Evolutionary conservation across 2,888 invertebrate species (phyloP).

Genomic region (Dione juno): DNA sequence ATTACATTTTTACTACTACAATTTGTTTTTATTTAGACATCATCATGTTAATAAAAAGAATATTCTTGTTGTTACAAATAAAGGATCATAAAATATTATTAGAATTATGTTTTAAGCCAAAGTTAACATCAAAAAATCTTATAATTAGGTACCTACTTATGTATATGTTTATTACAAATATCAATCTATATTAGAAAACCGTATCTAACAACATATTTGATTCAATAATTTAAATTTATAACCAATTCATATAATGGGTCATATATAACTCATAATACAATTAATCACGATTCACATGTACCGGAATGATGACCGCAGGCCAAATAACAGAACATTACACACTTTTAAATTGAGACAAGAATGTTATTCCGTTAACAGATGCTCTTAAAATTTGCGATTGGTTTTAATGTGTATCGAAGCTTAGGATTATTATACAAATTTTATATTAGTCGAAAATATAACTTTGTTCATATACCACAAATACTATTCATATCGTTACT

Average conservation of each 20-base stretch:
- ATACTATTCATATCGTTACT: too few species aligned
- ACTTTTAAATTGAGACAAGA: slow-evolving; percentile 41
- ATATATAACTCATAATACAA: neutral
- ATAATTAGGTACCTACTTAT: neutral
- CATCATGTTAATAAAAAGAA: too few species aligned
- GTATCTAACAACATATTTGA: neutral
- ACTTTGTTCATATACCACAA: too few species aligned
- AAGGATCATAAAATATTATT: too few species aligned
- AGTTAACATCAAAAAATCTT: neutral
- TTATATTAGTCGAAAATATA: too few species aligned
- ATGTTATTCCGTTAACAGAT: slow-evolving; percentile 42
- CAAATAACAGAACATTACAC: slow-evolving; percentile 40
- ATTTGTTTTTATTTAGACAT: too few species aligned
- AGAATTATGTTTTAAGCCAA: too few species aligned
- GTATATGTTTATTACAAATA: neutral
- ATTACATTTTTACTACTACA: too few species aligned
- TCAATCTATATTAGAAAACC: neutral
- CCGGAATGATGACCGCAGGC: slow-evolving; percentile 40
- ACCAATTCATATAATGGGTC: slow-evolving; percentile 9
- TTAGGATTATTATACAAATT: neutral
- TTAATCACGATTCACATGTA: slow-evolving; percentile 33
- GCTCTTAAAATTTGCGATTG: slow-evolving; percentile 33
- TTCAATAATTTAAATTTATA: neutral
- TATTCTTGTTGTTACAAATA: too few species aligned
- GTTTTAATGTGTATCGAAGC: neutral